Base-by-base conservation (phyloP, 2,888 invertebrate species). In the Orthosia cruda region DNA sequence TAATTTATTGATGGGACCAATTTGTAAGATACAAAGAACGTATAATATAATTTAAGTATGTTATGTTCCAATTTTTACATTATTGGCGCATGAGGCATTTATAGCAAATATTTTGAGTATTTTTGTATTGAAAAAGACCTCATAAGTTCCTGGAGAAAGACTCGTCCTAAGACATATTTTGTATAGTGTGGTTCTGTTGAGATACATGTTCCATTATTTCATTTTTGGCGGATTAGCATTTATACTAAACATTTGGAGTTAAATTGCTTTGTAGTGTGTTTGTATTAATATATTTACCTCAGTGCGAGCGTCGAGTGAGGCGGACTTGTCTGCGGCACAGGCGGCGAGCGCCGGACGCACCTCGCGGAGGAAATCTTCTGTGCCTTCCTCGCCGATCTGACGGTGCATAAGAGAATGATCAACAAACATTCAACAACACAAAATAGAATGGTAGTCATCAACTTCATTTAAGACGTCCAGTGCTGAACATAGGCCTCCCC, bases 291-390 rank as follows among this genome's bases (percentile, higher is more conserved):
- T 57, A 13, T 18, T 91, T 93, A 98, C 98, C 97, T 98, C 98
- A 59, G 98, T 97, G 89, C 99, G 97, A 4, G 98, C 98, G 83
- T 97, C 97, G 52, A 97, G 96, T n/a, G 98, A 95, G n/a, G 98
- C 98, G 0, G 98, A 97, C 84, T 97, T 98, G 94, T 99, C 99
- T 70, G 97, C 97, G 67, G 98, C 97, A 2, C 98, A 97, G 23
- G 97, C 97, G 13, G 97, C 94, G 26, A 99, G 96, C 49, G 98
- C 97, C 13, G 98, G 98, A 77, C 98, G 98, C 62, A 99, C 97
- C 64, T 98, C 97, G 59, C 97, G 96, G 87, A 98, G 98, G 73
- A 98, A 97, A 84, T 97, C 97, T 87, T 98, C 98, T 26, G 97
- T 97, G 55, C 97, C 97, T 64, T 97, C 97, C 5, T 97, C 97